Conservation (phyloP, 2,888 invertebrate species). For the Maniola hyperantus region DNA sequence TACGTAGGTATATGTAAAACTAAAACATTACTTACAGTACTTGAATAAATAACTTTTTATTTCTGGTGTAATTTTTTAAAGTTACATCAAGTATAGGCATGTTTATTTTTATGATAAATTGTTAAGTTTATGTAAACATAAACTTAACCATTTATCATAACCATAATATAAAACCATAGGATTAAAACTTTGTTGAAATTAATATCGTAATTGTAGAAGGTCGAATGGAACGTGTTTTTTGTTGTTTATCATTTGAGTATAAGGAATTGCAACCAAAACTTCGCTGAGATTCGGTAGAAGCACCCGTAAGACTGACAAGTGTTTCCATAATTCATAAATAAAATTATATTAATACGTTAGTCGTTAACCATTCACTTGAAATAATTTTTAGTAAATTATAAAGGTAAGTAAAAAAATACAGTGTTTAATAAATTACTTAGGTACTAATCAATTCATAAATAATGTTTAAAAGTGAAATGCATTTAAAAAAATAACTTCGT, state of each 20-base stretch:
- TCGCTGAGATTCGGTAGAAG: neutral
- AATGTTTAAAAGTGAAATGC: neutral
- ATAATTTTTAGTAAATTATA: neutral
- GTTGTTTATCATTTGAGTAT: neutral
- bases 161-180: no score
- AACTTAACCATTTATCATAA: no score
- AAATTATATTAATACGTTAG: neutral
- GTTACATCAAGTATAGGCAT: no score
- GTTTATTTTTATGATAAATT: no score
- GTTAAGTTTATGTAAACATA: no score
- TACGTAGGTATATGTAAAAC: no score
- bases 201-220: neutral
- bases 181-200: neutral
- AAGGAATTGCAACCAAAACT: conserved; percentile 3
- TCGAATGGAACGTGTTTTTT: conserved; percentile 1
- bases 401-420: neutral
- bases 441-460: neutral
- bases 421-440: no score
- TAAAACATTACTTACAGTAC: no score
- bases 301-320: neutral
- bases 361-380: neutral
- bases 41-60: no score
- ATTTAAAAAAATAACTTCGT: neutral
- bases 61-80: no score
- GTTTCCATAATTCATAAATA: neutral